phyloP scores from a whole-genome alignment of 2,888 invertebrate species.

The Cataglyphis livida region DNA sequence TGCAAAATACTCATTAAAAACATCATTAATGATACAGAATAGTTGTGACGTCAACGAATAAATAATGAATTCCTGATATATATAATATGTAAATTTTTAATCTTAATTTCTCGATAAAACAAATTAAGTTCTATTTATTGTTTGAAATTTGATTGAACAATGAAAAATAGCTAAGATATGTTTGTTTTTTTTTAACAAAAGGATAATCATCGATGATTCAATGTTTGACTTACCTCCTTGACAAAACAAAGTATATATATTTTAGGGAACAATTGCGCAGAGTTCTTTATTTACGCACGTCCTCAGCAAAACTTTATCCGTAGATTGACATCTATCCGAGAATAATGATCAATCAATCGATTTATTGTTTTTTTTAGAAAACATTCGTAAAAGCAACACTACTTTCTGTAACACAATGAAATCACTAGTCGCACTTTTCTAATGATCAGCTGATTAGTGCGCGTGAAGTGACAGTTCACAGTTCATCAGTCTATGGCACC shows the following conservation, averaged over 20 bases:
- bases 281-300: constrained; percentile 11
- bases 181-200: neutral
- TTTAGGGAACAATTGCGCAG: constrained; percentile 15
- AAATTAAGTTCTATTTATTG: neutral
- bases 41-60: neutral
- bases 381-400: constrained; percentile 3
- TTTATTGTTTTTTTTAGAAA: neutral
- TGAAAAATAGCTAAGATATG: neutral
- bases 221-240: constrained; percentile 35
- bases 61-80: neutral
- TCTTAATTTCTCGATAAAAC: constrained; percentile 13
- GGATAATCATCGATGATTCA: neutral
- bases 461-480: constrained; percentile 58
- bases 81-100: too few species aligned
- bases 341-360: neutral
- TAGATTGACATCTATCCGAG: neutral
- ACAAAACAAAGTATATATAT: constrained; percentile 16
- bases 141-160: neutral
- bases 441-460: constrained; percentile 3
- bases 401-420: neutral
- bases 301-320: neutral
- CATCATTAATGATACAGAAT: neutral
- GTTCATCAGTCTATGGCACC: constrained; percentile 17
- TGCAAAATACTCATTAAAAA: neutral
- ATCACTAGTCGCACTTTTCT: neutral